Base-by-base conservation (phyloP, 2,113 vertebrate genomes). In the Calonectris borealis region DNA sequence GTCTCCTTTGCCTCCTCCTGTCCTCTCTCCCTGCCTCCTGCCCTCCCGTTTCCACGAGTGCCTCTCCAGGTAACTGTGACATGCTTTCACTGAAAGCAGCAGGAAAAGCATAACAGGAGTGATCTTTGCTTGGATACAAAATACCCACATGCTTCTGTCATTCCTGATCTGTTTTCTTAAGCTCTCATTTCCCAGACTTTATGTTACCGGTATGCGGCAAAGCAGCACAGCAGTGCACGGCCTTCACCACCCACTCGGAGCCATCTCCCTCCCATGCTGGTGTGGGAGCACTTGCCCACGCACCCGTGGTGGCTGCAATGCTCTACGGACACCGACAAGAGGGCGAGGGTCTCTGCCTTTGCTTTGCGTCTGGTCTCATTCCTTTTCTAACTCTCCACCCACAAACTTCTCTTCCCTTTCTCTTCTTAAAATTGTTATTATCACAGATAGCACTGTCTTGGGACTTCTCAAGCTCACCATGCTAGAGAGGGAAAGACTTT, bases 291-390 rank as follows among this genome's bases (percentile, higher is more conserved):
- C 14, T 48, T 4, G 1, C 34, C 18, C 62, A 26, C 5, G 5
- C 22, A 57, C 7, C 12, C 17, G 3, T 46, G 34, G 8, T 85
- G 38, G 20, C 31, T 62, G 5, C 76, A 62, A 49, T 14, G 12
- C 0, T 0, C 31, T 26, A 11, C 1, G 16, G 69, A 36, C 42
- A 72, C 24, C 21, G 49, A 18, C 5, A 32, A 13, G 10, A 48
- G 7, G 16, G 31, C 2, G 1, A 68, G 26, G 11, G 57, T 32
- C 51, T 71, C 54, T 52, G 40, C 34, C n/a, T 54, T 72, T 62
- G 6, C 29, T 81, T 69, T 58, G 11, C 4, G 8, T 58, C 24
- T 66, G 13, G 20, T 38, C 25, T 40, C 31, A 36, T 18, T 26
- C 3, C 21, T 31, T 52, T 81, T 44, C 25, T 49, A 85, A n/a